A percentile compares a stretch with the other conserved stretches of the same genome.
These are phyloP conservation scores for human DNA, from an alignment of 2,113 vertebrate species.

Conservation along the genomic window GRCh38 chr17:44840501-44841000, in stretches of 20 bases:
- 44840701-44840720: neutral
- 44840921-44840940: neutral
- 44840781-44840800: neutral
- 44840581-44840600: neutral
- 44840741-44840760: neutral
- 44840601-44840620: neutral
- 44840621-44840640: neutral
- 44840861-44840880: neutral
- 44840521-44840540: neutral
- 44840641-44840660: neutral
- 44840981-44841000: neutral
- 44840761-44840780: neutral
- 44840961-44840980: slow-evolving; percentile 17
- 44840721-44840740: neutral
- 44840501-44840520: neutral
- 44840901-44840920: neutral
- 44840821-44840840: neutral
- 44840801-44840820: neutral
- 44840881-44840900: neutral
- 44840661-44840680: neutral
- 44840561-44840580: neutral
- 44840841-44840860: neutral
- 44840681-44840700: neutral
- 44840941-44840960: neutral
- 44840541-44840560: neutral